phyloP scores from a whole-genome alignment of 2,797 vertebrate species.

The Coregonus sp. region DNA sequence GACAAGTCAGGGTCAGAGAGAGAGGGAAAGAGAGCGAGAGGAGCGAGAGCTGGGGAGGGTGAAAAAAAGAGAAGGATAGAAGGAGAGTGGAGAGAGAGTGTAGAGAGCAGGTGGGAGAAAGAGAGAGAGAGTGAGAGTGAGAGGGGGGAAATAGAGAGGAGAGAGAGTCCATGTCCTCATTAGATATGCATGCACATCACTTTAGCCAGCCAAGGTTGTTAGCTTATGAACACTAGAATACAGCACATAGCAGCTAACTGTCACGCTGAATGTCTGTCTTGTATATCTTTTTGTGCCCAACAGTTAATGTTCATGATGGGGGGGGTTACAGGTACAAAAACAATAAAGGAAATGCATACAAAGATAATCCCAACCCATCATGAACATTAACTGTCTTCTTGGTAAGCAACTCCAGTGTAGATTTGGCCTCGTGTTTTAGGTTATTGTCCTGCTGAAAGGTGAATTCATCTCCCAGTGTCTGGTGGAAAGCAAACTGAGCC shows the following conservation, averaged over 20 bases:
- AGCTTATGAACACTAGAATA: not conserved
- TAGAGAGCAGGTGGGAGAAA: not conserved
- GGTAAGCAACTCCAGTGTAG: no score
- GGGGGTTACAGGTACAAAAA: no score
- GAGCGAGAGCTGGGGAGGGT: not conserved
- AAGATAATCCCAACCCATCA: no score
- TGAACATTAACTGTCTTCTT: no score
- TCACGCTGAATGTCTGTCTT: not conserved
- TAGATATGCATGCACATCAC: not conserved
- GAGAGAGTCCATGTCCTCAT: conserved; percentile 2
- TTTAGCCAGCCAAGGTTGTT: not conserved
- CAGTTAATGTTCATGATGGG: no score
- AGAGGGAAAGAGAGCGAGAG: not conserved
- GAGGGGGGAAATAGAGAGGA: not conserved
- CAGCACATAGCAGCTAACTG: not conserved
- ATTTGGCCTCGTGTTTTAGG: no score
- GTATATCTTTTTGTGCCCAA: not conserved
- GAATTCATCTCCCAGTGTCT: no score
- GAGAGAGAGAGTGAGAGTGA: no score
- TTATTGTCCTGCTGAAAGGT: no score
- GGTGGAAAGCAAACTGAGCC: no score
- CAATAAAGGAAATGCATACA: no score
- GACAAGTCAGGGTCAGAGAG: conserved; percentile 41
- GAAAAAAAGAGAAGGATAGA: conserved; percentile 6
- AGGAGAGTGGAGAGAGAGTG: not conserved